A percentile compares a stretch with the other conserved stretches of the same genome.
Evolutionary conservation across 2,113 vertebrate species (phyloP).

Genomic region (Dipodomys spectabilis): DNA sequence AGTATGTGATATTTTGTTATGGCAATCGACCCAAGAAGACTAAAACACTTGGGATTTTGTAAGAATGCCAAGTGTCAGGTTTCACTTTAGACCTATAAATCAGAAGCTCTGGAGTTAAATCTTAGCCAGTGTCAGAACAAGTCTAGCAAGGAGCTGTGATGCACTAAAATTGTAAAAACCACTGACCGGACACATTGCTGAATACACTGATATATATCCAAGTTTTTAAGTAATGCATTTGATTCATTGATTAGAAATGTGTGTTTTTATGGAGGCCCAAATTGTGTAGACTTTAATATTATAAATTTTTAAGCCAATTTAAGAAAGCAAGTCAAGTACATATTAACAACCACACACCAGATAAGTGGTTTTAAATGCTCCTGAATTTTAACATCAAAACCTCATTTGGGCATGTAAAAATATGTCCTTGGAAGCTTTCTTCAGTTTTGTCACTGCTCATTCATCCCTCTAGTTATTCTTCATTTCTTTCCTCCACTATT

Average conservation of each 20-base stretch:
- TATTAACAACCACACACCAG: conserved; percentile 38
- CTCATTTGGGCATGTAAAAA: conserved; percentile 48
- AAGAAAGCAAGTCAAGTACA: not conserved
- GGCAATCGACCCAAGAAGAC: not conserved
- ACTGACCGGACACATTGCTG: not conserved
- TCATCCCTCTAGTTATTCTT: conserved; percentile 40
- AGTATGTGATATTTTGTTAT: not conserved
- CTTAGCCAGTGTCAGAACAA: not conserved
- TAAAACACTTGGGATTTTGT: not conserved
- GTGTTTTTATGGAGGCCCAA: not conserved
- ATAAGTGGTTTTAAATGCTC: conserved; percentile 31
- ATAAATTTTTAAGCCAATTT: conserved; percentile 55
- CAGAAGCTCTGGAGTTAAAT: not conserved
- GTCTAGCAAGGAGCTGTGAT: not conserved
- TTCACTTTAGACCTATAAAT: not conserved
- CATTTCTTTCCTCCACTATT: conserved; percentile 54
- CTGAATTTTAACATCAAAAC: conserved; percentile 40
- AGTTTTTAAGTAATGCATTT: not conserved
- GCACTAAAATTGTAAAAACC: conserved; percentile 19
- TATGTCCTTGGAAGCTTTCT: conserved; percentile 29
- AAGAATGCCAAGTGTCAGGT: not conserved
- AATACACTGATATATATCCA: not conserved
- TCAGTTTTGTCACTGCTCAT: conserved; percentile 50
- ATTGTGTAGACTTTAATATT: conserved; percentile 45
- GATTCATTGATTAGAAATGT: conserved; percentile 24